phyloP scores from a whole-genome alignment of 2,888 invertebrate genomes.

The Tenthredo scrophulariae region DNA sequence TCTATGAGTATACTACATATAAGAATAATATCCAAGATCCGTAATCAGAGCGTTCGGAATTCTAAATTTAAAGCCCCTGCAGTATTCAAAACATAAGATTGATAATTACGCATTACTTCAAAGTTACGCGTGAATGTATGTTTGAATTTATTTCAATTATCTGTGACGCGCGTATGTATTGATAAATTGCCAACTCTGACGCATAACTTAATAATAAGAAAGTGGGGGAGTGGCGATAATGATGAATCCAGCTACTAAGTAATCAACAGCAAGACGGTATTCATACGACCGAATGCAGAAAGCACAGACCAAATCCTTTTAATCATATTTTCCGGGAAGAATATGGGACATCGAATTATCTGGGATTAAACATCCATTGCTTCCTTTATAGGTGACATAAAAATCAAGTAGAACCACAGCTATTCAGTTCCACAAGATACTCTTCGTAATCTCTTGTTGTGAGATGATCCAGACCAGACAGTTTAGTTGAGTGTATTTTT shows the following conservation, averaged over 20 bases:
- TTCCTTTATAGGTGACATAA: neutral
- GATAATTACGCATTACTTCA: neutral
- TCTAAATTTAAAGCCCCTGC: neutral
- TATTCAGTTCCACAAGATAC: slow-evolving; percentile 72
- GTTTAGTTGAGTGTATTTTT: slow-evolving; percentile 74
- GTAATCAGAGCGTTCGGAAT: neutral
- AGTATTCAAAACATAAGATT: neutral
- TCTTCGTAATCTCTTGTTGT: slow-evolving; percentile 77
- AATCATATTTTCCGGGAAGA: neutral
- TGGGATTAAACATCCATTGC: neutral
- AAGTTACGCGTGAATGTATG: neutral
- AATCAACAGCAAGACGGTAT: neutral
- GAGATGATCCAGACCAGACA: slow-evolving; percentile 76
- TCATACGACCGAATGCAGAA: neutral
- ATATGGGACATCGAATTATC: neutral
- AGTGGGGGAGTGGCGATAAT: neutral
- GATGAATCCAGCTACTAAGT: neutral
- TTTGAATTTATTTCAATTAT: neutral
- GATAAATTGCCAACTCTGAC: slow-evolving; percentile 17
- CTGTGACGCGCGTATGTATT: neutral
- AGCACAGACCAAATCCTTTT: neutral
- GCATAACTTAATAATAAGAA: neutral
- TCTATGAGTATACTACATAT: neutral
- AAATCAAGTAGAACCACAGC: neutral
- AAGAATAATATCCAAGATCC: neutral